Evolutionary conservation across 2,888 invertebrate species (phyloP).

Genomic region (Idaea aversata): DNA sequence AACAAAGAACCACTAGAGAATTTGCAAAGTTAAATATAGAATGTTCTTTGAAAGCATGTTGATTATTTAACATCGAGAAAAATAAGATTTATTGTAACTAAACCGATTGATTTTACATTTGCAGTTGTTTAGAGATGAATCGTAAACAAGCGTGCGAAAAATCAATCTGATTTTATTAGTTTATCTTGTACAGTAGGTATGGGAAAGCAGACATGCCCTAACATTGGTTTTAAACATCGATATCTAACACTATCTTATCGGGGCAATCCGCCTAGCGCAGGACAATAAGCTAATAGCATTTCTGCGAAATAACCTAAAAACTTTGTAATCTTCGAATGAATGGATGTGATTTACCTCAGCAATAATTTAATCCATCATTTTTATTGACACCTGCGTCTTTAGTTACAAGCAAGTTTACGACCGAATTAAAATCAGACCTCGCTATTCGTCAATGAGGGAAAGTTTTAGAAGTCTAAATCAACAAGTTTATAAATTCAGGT

Average conservation of each 20-base stretch:
- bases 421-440: not conserved
- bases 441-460: not conserved
- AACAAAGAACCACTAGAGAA: slow-evolving; percentile 12
- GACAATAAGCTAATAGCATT: not conserved
- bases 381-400: not conserved
- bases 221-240: slow-evolving; percentile 1
- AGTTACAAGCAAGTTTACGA: not conserved
- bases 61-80: slow-evolving; percentile 10
- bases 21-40: slow-evolving; percentile 18
- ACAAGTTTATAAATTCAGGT: not conserved
- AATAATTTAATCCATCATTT: too few species aligned
- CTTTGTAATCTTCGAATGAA: not conserved
- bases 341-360: too few species aligned
- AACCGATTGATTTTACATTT: slow-evolving; percentile 9
- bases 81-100: slow-evolving; percentile 14
- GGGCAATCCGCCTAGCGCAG: not conserved
- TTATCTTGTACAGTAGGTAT: not conserved
- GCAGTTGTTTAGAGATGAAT: not conserved
- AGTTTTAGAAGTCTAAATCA: not conserved
- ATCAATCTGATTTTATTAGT: not conserved
- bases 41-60: slow-evolving; percentile 13
- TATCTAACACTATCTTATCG: not conserved
- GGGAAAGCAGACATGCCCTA: not conserved
- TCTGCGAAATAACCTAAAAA: not conserved
- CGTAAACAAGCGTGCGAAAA: not conserved